phyloP scores from a whole-genome alignment of 1,140 invertebrate genomes.

The Agrypnia vestita region DNA sequence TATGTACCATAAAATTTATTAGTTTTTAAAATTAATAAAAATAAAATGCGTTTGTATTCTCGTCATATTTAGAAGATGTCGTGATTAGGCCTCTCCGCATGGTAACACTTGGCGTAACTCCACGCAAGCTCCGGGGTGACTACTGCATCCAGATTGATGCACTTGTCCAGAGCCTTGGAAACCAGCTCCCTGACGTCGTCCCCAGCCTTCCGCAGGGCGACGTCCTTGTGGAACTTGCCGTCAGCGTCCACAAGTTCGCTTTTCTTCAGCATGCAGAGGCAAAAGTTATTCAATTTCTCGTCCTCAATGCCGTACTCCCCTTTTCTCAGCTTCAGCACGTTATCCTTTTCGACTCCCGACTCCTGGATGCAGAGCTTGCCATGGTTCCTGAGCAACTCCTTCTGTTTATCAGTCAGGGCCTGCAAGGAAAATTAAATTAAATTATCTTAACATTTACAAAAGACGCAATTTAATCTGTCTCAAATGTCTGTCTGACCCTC shows the following conservation, averaged over 20 bases:
- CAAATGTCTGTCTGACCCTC: too few relatives aligned
- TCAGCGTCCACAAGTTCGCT: constrained; percentile 46
- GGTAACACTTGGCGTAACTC: constrained; percentile 51
- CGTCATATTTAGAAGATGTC: constrained; percentile 21
- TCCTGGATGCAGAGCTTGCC: constrained; percentile 44
- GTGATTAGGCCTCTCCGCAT: constrained; percentile 47
- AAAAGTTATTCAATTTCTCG: constrained; percentile 46
- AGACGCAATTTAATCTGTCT: too few relatives aligned
- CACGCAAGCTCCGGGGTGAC: constrained; percentile 24
- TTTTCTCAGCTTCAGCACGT: constrained; percentile 45
- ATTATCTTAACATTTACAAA: too few relatives aligned
- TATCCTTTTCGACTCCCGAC: constrained; percentile 48
- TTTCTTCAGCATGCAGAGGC: constrained; percentile 54
- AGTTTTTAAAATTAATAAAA: too few relatives aligned
- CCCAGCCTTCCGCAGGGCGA: constrained; percentile 29
- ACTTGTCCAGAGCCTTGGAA: constrained; percentile 44
- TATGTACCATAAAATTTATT: too few relatives aligned
- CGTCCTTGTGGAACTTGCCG: constrained; percentile 54
- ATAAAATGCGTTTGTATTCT: too few relatives aligned
- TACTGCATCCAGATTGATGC: neutral
- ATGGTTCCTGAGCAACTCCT: constrained; percentile 49
- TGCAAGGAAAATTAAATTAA: neutral
- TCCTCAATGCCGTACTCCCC: constrained; percentile 50
- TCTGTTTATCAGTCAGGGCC: constrained; percentile 54
- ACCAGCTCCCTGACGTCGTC: constrained; percentile 24